Base-by-base conservation (phyloP, 2,888 invertebrate genomes). In the Diachrysia chrysitis region DNA sequence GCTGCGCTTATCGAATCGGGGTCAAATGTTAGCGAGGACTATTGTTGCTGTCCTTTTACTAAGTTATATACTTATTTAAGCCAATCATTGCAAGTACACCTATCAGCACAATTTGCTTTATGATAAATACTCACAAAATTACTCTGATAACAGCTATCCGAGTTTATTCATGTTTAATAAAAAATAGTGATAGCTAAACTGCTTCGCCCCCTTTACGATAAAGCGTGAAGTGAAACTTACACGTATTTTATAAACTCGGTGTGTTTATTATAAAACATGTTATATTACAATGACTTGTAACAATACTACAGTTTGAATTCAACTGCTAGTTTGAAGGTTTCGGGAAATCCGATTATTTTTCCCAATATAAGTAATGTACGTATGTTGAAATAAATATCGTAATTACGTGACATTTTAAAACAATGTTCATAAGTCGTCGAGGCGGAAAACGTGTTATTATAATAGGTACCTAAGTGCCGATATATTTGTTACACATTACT, bases 101-200 rank as follows among this genome's bases (percentile, higher is more conserved):
- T 85, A 87, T 87, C 84, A 70, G 69, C 64, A 75, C 76, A 82
- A 84, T 85, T 84, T 79, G 69, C 75, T 83, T 81, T 79, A 66
- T 72, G 83, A 86, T 85, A 84, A 84, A 79, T 80, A 66, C 72
- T 74, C 76, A 73, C 71, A 75, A 79, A 79, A 74, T 79, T 75
- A 71, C 63, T 65, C 65, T 69, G 85, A 87, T 87, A 88, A 85
- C 72, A 69, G 68, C 66, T 83, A 81, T 83, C 81, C 68, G 69
- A 60, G 58, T 61, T 63, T 68, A 74, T 78, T 78, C 62, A 59
- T 69, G 71, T 69, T 69, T 74, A 71, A 61, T 73, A 63, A 70
- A 63, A 68, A 69, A 71, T 63, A 46, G 69, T 72, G 78, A 77
- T 79, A 71, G 71, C 71, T 66, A 64, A 63, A 63, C 72, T 73